Evolutionary conservation across 2,113 vertebrate genomes (phyloP).

Genomic region (Campylomormyrus numenius): DNA sequence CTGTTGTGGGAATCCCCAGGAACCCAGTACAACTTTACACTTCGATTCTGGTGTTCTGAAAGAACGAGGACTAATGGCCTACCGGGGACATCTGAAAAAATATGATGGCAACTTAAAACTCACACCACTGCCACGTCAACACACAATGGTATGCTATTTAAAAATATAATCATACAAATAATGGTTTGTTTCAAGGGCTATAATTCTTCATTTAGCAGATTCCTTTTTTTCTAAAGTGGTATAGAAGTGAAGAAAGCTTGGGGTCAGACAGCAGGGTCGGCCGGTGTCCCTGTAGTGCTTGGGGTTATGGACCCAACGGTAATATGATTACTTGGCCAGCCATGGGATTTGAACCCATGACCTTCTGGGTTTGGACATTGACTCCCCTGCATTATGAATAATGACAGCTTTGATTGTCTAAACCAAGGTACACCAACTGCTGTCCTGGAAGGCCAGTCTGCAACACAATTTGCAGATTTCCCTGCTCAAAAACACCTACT

Average conservation of each 20-base stretch:
- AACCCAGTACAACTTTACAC: conserved; percentile 77
- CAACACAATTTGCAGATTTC: not conserved
- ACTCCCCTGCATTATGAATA: not conserved
- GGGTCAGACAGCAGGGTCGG: not conserved
- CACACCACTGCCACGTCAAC: not conserved
- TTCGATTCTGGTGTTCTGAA: conserved; percentile 71
- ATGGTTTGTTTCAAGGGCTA: not conserved
- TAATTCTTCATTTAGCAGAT: not conserved
- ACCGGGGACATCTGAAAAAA: conserved; percentile 74
- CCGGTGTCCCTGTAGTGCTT: not conserved
- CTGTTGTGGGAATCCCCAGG: conserved; percentile 79
- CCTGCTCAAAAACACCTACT: not conserved
- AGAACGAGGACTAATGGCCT: conserved; percentile 71
- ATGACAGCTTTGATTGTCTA: not conserved
- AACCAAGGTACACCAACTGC: not conserved
- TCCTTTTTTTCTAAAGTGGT: not conserved
- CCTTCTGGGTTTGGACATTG: not conserved
- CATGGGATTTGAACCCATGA: not conserved
- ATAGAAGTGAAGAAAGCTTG: not conserved
- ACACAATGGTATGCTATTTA: not conserved
- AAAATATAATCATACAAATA: not conserved
- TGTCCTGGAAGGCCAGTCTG: not conserved
- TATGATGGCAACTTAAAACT: conserved; percentile 2
- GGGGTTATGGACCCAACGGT: not conserved
- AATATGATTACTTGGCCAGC: not conserved